Evolutionary conservation across 2,888 invertebrate genomes (phyloP), one percentile per base, ranked within the genome.

Genomic region (Gastrophysa polygoni): DNA sequence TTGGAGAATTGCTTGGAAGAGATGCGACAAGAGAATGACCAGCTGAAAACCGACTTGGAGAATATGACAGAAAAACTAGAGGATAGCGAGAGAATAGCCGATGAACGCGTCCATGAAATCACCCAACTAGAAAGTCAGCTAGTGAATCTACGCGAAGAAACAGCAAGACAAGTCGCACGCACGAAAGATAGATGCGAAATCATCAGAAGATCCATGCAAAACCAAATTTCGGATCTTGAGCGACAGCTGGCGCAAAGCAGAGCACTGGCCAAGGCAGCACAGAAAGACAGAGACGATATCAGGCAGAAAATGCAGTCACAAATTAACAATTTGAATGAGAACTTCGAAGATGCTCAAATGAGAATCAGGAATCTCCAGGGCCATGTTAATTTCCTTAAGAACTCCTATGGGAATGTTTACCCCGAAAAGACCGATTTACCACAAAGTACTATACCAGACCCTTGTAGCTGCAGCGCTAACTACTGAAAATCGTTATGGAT

Each of bases 241-340:
- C 82, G 87, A 54, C 88, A 89, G 73, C 74, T 91, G 61, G 89
- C 88, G 0, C 84, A 86, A 20, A 84, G 86, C 51, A 83, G 89
- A 61, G 90, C 89, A 1, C 84, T 86, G 68, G 88, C 89, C 0
- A 84, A 84, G 73, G 82, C 86, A 0, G 87, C 88, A 0, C 88
- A 89, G 71, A 89, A 88, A 72, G 89, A 90, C 60, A 83, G 89
- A 50, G 89, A 89, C 69, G 89, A 90, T 69, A 86, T 89, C 44
- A 84, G 90, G 55, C 88, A 89, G 75, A 86, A 88, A 65, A 88
- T 90, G 87, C 89, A 89, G 72, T 82, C 86, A 16, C 89, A 90
- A 75, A 86, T 90, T 49, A 87, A 84, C 64, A 87, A 85, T 71
- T 77, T 90, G 62, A 88, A 87, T 72, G 89, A 89, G 72, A 88